Evolutionary conservation across 2,888 invertebrate genomes (phyloP).

Genomic region (Galerucella pusilla): DNA sequence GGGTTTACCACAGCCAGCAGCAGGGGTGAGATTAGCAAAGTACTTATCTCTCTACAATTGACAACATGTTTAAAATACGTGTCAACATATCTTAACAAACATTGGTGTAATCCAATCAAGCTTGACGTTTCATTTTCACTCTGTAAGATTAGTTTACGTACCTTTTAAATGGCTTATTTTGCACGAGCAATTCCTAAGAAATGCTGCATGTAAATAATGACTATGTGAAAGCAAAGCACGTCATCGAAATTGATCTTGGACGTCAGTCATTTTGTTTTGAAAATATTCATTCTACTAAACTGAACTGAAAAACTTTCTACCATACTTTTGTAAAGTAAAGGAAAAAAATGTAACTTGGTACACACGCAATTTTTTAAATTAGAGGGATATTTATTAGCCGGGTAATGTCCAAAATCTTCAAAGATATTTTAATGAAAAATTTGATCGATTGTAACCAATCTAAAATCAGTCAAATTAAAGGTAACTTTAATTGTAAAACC

Average conservation of each 20-base stretch:
- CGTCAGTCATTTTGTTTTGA: neutral
- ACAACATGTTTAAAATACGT: constrained; percentile 32
- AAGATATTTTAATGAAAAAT: no score
- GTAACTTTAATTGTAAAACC: no score
- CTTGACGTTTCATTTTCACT: constrained; percentile 43
- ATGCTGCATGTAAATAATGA: neutral
- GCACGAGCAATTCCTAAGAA: neutral
- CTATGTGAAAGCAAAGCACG: neutral
- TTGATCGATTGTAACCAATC: no score
- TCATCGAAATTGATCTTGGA: neutral
- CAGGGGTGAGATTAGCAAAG: constrained; percentile 17
- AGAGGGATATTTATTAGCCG: no score
- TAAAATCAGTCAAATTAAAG: no score
- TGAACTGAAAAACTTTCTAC: neutral
- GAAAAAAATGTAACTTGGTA: no score
- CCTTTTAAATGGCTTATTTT: constrained; percentile 12
- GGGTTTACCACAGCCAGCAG: constrained; percentile 7
- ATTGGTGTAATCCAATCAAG: constrained; percentile 38
- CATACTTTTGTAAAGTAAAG: no score
- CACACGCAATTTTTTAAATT: no score
- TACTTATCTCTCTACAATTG: constrained; percentile 24
- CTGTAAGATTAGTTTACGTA: constrained; percentile 8
- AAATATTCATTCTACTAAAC: no score
- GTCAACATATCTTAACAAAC: constrained; percentile 34
- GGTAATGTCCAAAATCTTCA: no score